Percentiles rank a stretch among this genome's conserved stretches.
These are phyloP conservation scores for Catostomus latipinnis DNA, from an alignment of 2,797 vertebrate genomes.

Conservation along the genomic window DNA sequence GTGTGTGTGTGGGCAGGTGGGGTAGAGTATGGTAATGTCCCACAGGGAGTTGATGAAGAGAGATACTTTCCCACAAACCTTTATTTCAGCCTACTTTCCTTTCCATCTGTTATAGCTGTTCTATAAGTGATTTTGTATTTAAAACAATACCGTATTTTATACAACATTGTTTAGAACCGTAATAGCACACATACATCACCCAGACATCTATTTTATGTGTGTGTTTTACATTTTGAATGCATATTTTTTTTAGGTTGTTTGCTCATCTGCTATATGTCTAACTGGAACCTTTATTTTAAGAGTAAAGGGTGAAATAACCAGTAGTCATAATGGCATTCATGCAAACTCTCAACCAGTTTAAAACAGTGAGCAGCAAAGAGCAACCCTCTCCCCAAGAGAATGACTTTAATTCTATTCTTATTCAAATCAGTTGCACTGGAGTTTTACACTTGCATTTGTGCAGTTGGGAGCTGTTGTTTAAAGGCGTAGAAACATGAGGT, in stretches of 20 bases:
- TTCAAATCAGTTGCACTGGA: slow-evolving; percentile 69
- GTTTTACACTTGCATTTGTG: slow-evolving; percentile 45
- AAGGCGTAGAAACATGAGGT: slow-evolving; percentile 54
- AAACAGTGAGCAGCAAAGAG: neutral
- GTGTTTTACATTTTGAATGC: too few species aligned
- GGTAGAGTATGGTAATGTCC: slow-evolving; percentile 39
- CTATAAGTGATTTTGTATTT: too few species aligned
- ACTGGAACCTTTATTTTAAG: neutral
- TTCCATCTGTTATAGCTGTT: neutral
- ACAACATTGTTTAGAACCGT: too few species aligned
- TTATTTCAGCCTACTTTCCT: neutral
- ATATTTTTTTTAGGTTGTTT: too few species aligned
- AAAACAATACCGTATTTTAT: too few species aligned
- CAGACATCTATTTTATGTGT: too few species aligned
- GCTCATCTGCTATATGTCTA: neutral
- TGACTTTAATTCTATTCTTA: slow-evolving; percentile 71
- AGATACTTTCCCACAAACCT: slow-evolving; percentile 27
- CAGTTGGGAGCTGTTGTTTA: slow-evolving; percentile 48
- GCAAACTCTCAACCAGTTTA: neutral
- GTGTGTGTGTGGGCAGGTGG: neutral
- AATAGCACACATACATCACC: too few species aligned
- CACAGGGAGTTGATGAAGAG: slow-evolving; percentile 23
- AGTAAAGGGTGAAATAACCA: neutral
- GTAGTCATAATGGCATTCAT: neutral
- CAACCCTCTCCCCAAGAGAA: slow-evolving; percentile 50